Evolutionary conservation across 2,113 vertebrate species (phyloP).

Genomic region (Holacanthus passer): DNA sequence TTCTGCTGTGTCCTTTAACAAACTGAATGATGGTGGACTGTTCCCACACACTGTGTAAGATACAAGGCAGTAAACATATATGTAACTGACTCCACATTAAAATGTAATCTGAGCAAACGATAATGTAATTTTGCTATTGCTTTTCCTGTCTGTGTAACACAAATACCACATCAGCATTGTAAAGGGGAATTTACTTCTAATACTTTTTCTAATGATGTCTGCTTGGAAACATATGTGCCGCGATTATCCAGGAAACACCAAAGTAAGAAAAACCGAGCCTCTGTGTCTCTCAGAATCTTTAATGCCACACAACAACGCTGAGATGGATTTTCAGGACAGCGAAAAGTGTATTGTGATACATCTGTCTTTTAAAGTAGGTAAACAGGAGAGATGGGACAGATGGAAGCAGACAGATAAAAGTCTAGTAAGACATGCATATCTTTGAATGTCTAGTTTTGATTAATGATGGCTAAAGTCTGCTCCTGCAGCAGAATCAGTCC

Average conservation of each 20-base stretch:
- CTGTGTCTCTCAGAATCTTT: conserved; percentile 1
- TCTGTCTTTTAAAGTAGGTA: conserved; percentile 7
- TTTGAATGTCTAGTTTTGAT: conserved; percentile 19
- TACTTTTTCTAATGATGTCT: neutral
- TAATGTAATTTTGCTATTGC: conserved; percentile 1
- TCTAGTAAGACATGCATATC: conserved; percentile 11
- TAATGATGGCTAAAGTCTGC: conserved; percentile 27
- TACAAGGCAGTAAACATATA: neutral
- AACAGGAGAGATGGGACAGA: conserved; percentile 33
- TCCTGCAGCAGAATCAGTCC: conserved; percentile 4
- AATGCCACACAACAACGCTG: neutral
- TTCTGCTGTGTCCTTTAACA: conserved; percentile 2
- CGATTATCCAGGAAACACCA: neutral
- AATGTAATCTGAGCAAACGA: conserved; percentile 10
- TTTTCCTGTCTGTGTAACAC: conserved; percentile 8
- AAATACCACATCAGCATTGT: conserved; percentile 10
- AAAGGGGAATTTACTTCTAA: neutral
- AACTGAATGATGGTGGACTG: neutral
- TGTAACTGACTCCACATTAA: neutral
- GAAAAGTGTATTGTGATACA: neutral
- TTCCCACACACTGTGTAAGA: neutral
- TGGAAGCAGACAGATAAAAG: conserved; percentile 2
- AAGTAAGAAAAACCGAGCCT: conserved; percentile 4
- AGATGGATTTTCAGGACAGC: conserved; percentile 2
- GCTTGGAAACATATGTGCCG: neutral